These are phyloP conservation scores for Oopsacas minuta DNA, from an alignment of 37 sponge, comb jelly and placozoan species.

Conservation along the genomic window DNA sequence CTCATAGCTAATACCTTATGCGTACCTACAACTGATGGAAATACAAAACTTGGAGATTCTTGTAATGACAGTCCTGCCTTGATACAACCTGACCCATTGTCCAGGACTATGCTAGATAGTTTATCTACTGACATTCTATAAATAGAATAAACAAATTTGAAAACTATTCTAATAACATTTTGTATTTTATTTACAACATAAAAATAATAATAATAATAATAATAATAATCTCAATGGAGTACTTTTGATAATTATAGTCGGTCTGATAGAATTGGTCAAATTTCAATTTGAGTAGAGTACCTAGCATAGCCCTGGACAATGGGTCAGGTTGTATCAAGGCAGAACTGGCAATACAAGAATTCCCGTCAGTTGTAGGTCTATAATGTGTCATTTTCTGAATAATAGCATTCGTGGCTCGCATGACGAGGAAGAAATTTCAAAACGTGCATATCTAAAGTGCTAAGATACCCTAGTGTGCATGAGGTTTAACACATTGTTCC, in stretches of 20 bases:
- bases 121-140: conserved; percentile 25
- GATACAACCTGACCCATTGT: conserved; percentile 23
- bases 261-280: no score
- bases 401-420: background rate
- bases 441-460: conserved; percentile 16
- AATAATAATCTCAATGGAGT: no score
- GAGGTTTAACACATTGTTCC: conserved; percentile 26
- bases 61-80: conserved; percentile 10
- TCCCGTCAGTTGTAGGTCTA: conserved; percentile 16
- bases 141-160: no score
- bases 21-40: conserved; percentile 20
- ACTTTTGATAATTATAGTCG: no score
- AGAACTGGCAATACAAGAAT: background rate
- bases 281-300: no score
- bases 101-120: conserved; percentile 23
- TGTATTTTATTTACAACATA: no score
- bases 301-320: conserved; percentile 26
- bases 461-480: conserved; percentile 20
- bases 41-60: background rate
- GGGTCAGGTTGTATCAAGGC: conserved; percentile 22
- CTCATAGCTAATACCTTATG: no score
- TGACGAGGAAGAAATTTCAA: conserved; percentile 19
- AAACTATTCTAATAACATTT: no score
- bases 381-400: conserved; percentile 13
- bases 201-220: no score